Evolutionary conservation across 2,888 invertebrate species (phyloP), one percentile per base, ranked within the genome.

Genomic region (Drosophila mercatorum): DNA sequence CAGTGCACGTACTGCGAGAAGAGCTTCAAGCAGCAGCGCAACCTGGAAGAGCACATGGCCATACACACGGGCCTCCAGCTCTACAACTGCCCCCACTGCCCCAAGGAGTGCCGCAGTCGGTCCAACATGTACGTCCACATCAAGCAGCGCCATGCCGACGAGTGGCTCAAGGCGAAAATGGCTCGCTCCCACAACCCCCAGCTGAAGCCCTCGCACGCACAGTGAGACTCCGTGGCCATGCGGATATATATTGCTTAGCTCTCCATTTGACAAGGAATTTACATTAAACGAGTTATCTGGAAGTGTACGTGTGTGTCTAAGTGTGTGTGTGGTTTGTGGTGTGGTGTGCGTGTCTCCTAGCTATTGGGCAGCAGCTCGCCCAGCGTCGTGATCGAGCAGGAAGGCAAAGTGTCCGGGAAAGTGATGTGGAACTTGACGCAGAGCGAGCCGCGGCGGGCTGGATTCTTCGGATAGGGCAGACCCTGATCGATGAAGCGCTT

Each of bases 351-450:
- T 10, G 7, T 7, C 2, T 36, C 10, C 22, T 53, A 67, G 6
- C 7, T 85, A 49, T 91, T 89, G 60, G 97, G 97, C 93, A 97
- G 93, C 80, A 97, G 95, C 91, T 98, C 98, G 90, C 95, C 95
- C 43, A 99, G 93, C 91, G 98, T 96, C 92, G 98, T 97, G 93
- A 96, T 97, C 22, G 95, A 95, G 88, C 95, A 95, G 85, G 95
- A 94, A 73, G 96, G 94, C 71, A 98, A 93, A 58, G 94, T 94
- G 28, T 97, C 97, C 0, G 99, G 99, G 93, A 99, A 99, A 91
- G 95, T 96, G 90, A 99, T 98, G 93, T 98, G 97, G 92, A 99
- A 99, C 57, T 96, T 96, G n/a, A 99, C 96, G 60, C 98, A 94
- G 26, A 99, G 94, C 93, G 98, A 98, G 60, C 99, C 99, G 91